Conservation (phyloP, 1,140 invertebrate genomes). For the Nasonia giraulti region DNA sequence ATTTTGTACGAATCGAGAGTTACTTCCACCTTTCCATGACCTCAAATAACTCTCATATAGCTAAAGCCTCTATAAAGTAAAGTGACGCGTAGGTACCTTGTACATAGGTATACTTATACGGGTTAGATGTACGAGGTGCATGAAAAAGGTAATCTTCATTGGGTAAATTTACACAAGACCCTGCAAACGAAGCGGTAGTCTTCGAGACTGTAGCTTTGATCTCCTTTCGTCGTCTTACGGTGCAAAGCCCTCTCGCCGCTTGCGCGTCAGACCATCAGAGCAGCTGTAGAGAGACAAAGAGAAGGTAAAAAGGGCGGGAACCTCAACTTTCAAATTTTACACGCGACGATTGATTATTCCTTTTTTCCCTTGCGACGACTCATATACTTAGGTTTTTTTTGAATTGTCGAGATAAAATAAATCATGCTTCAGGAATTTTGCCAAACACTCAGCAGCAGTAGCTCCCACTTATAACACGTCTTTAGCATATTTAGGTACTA, state of each 20-base stretch:
- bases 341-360: not conserved
- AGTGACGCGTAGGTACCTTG: no score
- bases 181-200: not conserved
- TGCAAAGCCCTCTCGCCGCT: not conserved
- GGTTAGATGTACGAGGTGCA: not conserved
- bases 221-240: not conserved
- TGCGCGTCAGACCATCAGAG: no score
- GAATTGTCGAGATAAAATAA: not conserved
- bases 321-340: no score
- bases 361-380: not conserved
- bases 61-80: no score
- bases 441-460: conserved; percentile 3
- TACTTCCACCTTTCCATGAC: no score
- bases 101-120: not conserved
- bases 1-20: no score
- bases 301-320: no score
- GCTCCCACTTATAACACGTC: not conserved
- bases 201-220: not conserved
- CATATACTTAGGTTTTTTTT: not conserved
- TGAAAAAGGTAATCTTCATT: not conserved
- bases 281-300: no score
- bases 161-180: not conserved
- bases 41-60: no score
- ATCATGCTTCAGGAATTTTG: conserved; percentile 33
- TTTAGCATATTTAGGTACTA: conserved; percentile 13